Conservation (phyloP, 1,140 invertebrate species). For the Bombus waltoni region DNA sequence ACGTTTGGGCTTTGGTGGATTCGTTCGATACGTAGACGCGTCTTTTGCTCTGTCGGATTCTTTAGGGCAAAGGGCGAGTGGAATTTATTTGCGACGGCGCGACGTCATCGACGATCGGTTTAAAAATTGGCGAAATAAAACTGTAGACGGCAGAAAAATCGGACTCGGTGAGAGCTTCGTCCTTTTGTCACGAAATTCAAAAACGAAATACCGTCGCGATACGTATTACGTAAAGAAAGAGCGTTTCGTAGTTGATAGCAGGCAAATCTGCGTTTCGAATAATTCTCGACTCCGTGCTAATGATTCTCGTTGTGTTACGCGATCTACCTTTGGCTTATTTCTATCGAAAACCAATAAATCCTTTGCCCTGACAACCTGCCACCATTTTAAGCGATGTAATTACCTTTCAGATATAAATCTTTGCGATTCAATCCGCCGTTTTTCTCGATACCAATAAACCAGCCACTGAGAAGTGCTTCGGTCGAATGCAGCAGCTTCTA, state of each 20-base stretch:
- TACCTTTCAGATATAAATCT: constrained; percentile 20
- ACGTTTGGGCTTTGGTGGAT: too few relatives aligned
- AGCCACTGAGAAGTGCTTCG: not conserved
- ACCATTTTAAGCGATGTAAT: constrained; percentile 26
- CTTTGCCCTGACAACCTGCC: not conserved
- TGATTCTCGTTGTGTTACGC: not conserved
- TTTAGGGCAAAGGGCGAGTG: too few relatives aligned
- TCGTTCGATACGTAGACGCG: too few relatives aligned
- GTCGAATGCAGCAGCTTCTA: too few relatives aligned
- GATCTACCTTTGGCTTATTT: not conserved
- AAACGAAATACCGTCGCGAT: too few relatives aligned
- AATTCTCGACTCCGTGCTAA: not conserved
- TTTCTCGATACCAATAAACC: constrained; percentile 13
- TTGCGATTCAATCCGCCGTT: constrained; percentile 3
- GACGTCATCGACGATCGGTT: too few relatives aligned
- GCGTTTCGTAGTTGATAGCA: not conserved
- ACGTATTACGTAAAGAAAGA: not conserved
- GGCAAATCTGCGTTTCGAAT: not conserved
- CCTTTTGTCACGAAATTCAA: too few relatives aligned
- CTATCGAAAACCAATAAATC: not conserved
- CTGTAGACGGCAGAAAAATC: too few relatives aligned
- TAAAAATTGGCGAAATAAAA: too few relatives aligned
- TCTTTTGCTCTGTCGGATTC: too few relatives aligned
- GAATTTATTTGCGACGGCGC: too few relatives aligned
- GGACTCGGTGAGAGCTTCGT: too few relatives aligned